Base-by-base conservation (phyloP, 2,888 invertebrate genomes). In the Hipparchia sbordonii region DNA sequence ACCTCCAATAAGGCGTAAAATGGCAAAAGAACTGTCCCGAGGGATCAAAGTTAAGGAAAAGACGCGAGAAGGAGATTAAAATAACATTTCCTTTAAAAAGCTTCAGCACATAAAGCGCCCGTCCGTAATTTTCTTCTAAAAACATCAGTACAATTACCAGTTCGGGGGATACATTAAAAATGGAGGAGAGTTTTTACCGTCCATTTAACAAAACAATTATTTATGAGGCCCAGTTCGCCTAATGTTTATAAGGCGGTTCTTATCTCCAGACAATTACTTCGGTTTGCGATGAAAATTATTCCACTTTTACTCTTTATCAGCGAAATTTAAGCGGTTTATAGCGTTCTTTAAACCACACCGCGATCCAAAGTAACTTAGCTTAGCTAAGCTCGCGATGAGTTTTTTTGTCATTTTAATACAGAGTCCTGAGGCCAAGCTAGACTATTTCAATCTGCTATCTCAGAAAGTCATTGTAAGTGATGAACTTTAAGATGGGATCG, bases 211-310 rank as follows among this genome's bases (percentile, higher is more conserved):
- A 78, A 79, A 77, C 76, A 78, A 75, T 77, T 77, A 78, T 78
- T 78, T 77, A 77, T 75, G 76, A 73, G 76, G 67, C 72, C 72
- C 72, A 69, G 73, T 69, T 72, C 72, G 56, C 68, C 69, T 77
- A 75, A 76, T 78, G 78, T 79, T 88, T 84, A 84, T 84, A 84
- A 77, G 78, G 69, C 62, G 61, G 61, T 79, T 80, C 82, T 87
- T 88, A 87, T 88, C 88, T 85, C 77, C 71, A 71, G 77, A 81
- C 82, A 85, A 88, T 88, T 89, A 89, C 87, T 87, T 85, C 79
- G 80, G 82, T 83, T 83, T 81, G 82, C 80, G 79, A 81, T 80
- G 81, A 82, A 78, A 77, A 77, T 78, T 81, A 74, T 75, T 77
- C 54, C 75, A 13, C 76, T 77, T 67, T 61, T 60, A 61, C 13